These are phyloP conservation scores for Corythornis madagascariensis DNA, from an alignment of 2,113 vertebrate genomes.

Conservation along the genomic window DNA sequence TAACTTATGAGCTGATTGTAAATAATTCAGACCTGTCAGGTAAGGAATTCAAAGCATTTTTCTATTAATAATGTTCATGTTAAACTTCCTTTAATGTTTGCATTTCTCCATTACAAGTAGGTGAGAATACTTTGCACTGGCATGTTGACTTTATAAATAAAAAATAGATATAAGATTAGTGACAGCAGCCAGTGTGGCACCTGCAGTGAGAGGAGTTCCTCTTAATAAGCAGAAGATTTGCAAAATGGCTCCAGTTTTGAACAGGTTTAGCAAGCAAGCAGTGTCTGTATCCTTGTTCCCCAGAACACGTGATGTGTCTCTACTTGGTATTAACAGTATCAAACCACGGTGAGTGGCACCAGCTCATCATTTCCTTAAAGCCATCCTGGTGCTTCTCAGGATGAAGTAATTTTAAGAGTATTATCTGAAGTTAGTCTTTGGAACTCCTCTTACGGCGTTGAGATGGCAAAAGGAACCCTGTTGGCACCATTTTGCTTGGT, in stretches of 20 bases:
- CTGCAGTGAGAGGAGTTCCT: not conserved
- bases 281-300: not conserved
- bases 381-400: not conserved
- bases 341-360: not conserved
- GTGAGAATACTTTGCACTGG: not conserved
- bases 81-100: not conserved
- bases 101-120: not conserved
- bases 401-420: not conserved
- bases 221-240: not conserved
- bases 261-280: not conserved
- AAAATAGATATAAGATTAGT: not conserved
- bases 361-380: not conserved
- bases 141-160: not conserved
- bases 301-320: not conserved
- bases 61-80: not conserved
- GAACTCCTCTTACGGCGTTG: not conserved
- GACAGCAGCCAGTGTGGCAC: not conserved
- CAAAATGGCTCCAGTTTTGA: not conserved
- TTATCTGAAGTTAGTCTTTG: not conserved
- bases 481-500: not conserved
- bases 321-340: not conserved
- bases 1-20: constrained; percentile 94
- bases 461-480: not conserved
- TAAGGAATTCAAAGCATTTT: constrained; percentile 67
- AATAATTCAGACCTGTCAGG: constrained; percentile 89